Base-by-base conservation (phyloP, 2,888 invertebrate genomes). In the Ichneumon xanthorius region DNA sequence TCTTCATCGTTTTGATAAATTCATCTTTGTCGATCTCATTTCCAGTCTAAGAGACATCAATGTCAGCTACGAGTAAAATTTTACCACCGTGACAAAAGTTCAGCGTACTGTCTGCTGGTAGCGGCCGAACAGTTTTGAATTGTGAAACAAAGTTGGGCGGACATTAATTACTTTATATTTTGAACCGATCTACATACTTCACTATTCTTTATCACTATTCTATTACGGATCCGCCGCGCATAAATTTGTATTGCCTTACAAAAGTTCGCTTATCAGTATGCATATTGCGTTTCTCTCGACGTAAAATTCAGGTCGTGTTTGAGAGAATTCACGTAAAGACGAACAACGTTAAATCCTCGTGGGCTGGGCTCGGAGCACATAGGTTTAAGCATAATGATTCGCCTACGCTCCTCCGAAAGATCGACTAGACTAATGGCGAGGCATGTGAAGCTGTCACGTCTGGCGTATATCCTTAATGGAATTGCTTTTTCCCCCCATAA, bases 401-500 rank as follows among this genome's bases (percentile, higher is more conserved):
- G 37, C 11, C 67, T n/a, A 67, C 61, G 48, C 16, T 48, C 16
- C 61, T 37, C 1, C 71, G 22, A 73, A 75, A 45, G 33, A 61
- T 0, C 61, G 26, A 48, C 40, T 40, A 14, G 79, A 50, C 48
- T 14, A 50, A n/a, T 55, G 61, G 61, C 33, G 61, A 79, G 33
- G 45, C 58, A 71, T 79, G 50, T 37, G 33, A 71, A 70, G 19
- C 22, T 37, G 61, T 71, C 48, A 58, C 30, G 55, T 55, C 37
- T 63, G 7, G 33, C 50, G 26, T 33, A 48, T 58, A 61, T 53
- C 37, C 67, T 61, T 79, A 79, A 79, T 70, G 79, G 63, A 71
- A 79, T 79, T 79, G 70, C 70, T 61, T 79, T 61, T 71, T 63
- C 19, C 30, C 50, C 26, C 50, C 26, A 71, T 7, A 79, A 71